phyloP scores from a whole-genome alignment of 2,113 vertebrate genomes.

The Capreolus pygargus region DNA sequence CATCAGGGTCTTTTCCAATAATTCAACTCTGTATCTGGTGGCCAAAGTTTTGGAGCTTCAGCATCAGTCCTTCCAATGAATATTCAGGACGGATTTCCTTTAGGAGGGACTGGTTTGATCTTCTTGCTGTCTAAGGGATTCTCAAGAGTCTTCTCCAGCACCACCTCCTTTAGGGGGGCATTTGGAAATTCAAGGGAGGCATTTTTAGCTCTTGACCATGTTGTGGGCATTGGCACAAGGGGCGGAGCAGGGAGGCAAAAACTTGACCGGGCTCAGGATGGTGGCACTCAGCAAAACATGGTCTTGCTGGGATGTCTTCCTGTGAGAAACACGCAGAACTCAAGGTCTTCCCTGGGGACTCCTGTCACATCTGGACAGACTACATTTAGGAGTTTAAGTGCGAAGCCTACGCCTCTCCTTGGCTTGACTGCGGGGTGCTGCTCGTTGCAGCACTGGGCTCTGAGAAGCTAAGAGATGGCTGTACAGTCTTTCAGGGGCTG shows the following conservation, averaged over 20 bases:
- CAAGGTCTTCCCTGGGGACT: background rate
- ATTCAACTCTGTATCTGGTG: background rate
- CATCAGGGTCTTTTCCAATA: background rate
- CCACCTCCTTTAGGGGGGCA: no score
- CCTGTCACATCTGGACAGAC: background rate
- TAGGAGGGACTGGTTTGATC: background rate
- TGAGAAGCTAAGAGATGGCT: background rate
- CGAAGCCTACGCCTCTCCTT: accelerated
- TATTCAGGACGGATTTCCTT: background rate
- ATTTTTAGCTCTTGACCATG: background rate
- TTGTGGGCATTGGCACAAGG: accelerated
- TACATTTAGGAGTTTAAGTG: background rate
- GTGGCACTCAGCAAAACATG: background rate
- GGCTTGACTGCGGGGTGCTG: background rate
- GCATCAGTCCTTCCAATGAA: background rate
- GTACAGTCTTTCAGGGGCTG: background rate
- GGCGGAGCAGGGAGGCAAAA: background rate
- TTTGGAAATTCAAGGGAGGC: background rate
- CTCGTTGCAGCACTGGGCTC: background rate
- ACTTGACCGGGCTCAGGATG: background rate
- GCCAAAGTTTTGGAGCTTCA: background rate
- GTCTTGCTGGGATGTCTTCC: background rate
- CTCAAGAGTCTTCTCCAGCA: background rate
- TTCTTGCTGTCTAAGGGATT: background rate
- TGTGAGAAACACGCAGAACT: background rate